Conservation (phyloP, 2,113 vertebrate genomes). For the Psittacula cyanocephala region DNA sequence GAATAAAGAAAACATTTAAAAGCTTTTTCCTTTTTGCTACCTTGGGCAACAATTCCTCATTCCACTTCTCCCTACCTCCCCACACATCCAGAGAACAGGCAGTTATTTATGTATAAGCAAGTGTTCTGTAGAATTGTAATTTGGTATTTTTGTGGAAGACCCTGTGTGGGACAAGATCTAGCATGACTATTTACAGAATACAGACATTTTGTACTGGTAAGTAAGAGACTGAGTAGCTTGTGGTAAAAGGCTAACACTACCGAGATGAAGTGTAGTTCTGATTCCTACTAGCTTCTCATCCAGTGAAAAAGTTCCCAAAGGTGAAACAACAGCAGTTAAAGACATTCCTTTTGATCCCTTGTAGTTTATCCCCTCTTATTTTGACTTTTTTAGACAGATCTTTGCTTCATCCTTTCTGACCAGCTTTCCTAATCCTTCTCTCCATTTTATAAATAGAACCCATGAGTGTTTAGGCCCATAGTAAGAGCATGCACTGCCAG, state of each 20-base stretch:
- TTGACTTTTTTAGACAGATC: neutral
- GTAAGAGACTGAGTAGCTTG: neutral
- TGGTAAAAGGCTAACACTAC: neutral
- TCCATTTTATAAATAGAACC: neutral
- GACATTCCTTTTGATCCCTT: neutral
- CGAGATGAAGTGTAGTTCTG: neutral
- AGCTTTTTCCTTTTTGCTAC: neutral
- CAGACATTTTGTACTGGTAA: neutral
- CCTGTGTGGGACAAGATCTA: neutral
- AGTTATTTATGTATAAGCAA: neutral
- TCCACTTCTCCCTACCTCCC: neutral
- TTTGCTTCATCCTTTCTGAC: neutral
- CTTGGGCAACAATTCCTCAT: neutral
- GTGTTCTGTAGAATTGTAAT: neutral
- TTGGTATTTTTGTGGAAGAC: neutral
- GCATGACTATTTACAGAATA: neutral
- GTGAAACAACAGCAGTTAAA: neutral
- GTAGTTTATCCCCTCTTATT: neutral
- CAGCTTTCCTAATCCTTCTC: neutral
- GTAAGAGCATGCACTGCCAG: accelerated
- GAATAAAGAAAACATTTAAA: neutral
- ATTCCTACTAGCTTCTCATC: neutral
- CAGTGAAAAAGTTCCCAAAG: neutral
- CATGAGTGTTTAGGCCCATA: accelerated
- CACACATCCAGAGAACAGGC: neutral